Conservation (phyloP, 30 jellyfish, hydroid and myxozoan genomes). For the Turritopsis dohrnii region DNA sequence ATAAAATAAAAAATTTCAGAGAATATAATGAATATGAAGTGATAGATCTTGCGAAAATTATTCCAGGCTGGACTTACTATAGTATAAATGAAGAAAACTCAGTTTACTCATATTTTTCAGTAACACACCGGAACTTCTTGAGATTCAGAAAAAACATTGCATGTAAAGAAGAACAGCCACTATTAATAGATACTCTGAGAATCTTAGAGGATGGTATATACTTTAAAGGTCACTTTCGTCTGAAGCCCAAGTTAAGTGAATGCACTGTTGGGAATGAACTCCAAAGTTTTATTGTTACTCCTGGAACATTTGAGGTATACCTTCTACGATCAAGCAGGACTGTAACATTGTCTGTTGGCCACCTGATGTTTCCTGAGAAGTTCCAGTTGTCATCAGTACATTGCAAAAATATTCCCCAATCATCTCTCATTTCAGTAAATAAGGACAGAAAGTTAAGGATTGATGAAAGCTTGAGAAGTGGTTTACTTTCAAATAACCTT, state of each 20-base stretch:
- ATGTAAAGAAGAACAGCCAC: neutral
- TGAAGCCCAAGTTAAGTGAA: neutral
- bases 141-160: neutral
- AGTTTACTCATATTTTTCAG: neutral
- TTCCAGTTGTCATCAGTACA: neutral
- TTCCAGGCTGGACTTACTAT: constrained; percentile 11
- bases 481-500: neutral
- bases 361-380: constrained; percentile 1
- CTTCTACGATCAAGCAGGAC: neutral
- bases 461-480: neutral
- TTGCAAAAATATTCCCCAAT: neutral
- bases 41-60: neutral
- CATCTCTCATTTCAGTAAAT: neutral
- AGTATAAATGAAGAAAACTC: neutral
- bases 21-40: neutral
- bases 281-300: neutral
- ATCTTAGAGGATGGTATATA: neutral
- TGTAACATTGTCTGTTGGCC: neutral
- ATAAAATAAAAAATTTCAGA: neutral
- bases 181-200: neutral
- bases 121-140: neutral
- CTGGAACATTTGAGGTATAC: neutral
- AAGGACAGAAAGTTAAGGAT: neutral
- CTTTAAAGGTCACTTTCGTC: neutral
- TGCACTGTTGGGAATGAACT: neutral